These are phyloP conservation scores for Metacarcinus magister DNA, from an alignment of 2,888 invertebrate species.

Conservation along the genomic window DNA sequence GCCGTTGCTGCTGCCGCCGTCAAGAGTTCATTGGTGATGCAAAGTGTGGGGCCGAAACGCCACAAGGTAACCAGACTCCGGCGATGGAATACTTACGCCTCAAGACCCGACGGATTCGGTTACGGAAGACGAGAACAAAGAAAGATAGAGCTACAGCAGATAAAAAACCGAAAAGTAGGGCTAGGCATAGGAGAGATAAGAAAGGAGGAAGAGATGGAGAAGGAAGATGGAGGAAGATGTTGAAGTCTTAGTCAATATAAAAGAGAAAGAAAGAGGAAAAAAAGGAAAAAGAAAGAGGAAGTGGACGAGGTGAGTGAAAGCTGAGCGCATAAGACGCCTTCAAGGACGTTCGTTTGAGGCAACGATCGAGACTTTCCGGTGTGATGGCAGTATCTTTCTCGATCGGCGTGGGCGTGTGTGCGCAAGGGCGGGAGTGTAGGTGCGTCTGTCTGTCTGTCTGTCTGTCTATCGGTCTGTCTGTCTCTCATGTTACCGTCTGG, in stretches of 20 bases:
- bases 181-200: neutral
- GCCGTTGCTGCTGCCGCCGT: neutral
- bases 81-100: neutral
- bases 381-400: neutral
- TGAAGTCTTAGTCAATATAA: neutral
- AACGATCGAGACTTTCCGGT: slow-evolving; percentile 14
- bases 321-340: neutral
- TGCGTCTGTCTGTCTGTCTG: neutral
- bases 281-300: neutral
- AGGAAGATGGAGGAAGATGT: neutral
- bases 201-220: neutral
- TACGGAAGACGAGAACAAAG: neutral
- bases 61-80: neutral
- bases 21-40: neutral
- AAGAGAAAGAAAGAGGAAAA: neutral
- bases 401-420: neutral
- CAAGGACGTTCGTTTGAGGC: neutral
- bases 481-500: neutral
- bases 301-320: neutral
- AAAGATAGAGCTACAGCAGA: neutral
- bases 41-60: neutral
- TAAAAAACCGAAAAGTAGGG: neutral
- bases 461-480: neutral
- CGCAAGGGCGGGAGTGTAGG: neutral
- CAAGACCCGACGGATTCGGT: neutral